Percentiles rank a stretch among this genome's conserved stretches.
phyloP scores from a whole-genome alignment of 2,888 invertebrate genomes.

The Coelopa pilipes region DNA sequence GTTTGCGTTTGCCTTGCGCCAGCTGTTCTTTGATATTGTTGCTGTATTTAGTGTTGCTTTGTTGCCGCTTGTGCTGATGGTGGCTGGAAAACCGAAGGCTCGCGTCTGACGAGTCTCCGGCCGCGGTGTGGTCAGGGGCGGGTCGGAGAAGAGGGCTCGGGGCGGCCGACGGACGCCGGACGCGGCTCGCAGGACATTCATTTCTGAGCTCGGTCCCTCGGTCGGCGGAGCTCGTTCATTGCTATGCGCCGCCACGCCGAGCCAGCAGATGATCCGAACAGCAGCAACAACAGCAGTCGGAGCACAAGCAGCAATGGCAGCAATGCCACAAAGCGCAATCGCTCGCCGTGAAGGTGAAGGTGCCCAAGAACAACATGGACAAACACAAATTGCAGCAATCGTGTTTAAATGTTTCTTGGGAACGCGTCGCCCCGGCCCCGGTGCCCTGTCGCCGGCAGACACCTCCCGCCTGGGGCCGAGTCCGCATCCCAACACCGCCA shows the following conservation, averaged over 20 bases:
- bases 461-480: not conserved
- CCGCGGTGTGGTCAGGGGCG: not conserved
- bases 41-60: not conserved
- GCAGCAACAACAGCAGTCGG: not conserved
- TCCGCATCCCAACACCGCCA: not conserved
- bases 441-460: not conserved
- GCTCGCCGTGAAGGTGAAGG: too few relatives aligned
- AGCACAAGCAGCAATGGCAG: not conserved
- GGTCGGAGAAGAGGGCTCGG: too few relatives aligned
- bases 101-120: not conserved
- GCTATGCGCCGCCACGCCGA: not conserved
- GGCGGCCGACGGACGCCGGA: not conserved
- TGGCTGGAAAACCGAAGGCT: not conserved
- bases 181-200: not conserved
- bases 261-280: not conserved
- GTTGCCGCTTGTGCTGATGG: not conserved
- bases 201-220: not conserved
- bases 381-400: slow-evolving; percentile 19
- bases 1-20: too few relatives aligned
- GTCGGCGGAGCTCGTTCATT: not conserved
- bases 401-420: slow-evolving; percentile 15
- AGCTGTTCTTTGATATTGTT: too few relatives aligned
- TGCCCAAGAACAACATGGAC: not conserved
- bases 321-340: not conserved
- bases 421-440: not conserved